A percentile compares a stretch with the other conserved stretches of the same genome.
Evolutionary conservation across 1,140 invertebrate genomes (phyloP).

Genomic region (Trichonephila clavipes): DNA sequence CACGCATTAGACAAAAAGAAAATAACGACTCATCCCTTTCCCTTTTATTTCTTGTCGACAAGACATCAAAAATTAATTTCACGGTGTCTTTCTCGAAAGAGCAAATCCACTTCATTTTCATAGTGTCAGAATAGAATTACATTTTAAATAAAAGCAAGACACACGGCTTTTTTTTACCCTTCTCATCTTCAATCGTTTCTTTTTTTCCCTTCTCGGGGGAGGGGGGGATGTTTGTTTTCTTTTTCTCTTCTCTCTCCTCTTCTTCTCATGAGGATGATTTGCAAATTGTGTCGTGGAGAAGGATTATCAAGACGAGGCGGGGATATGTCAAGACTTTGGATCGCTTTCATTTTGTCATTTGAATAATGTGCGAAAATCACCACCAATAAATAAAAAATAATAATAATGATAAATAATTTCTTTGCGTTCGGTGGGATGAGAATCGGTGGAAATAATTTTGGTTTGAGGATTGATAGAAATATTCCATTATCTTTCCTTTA

Average conservation of each 20-base stretch:
- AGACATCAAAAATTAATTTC: slow-evolving; percentile 56
- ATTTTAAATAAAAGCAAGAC: slow-evolving; percentile 22
- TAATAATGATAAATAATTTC: no score
- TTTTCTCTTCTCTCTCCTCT: neutral
- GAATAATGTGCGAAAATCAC: slow-evolving; percentile 37
- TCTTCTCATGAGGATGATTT: neutral
- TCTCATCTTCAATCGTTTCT: neutral
- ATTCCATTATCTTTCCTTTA: no score
- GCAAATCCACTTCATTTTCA: slow-evolving; percentile 2
- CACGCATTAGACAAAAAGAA: slow-evolving; percentile 26
- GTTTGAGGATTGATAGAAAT: neutral
- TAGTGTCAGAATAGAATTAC: slow-evolving; percentile 7
- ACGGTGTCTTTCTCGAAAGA: slow-evolving; percentile 1
- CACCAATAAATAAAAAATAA: neutral
- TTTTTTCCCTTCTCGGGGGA: neutral
- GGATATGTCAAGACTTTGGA: neutral
- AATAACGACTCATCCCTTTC: neutral
- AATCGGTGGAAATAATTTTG: neutral
- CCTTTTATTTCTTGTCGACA: neutral
- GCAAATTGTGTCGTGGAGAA: neutral
- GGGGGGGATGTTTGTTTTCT: neutral
- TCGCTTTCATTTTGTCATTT: slow-evolving; percentile 29
- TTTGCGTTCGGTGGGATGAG: neutral
- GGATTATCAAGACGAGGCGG: neutral
- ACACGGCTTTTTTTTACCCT: neutral